Conservation (phyloP, 2,113 vertebrate species). For the Nothocercus nigrocapillus region DNA sequence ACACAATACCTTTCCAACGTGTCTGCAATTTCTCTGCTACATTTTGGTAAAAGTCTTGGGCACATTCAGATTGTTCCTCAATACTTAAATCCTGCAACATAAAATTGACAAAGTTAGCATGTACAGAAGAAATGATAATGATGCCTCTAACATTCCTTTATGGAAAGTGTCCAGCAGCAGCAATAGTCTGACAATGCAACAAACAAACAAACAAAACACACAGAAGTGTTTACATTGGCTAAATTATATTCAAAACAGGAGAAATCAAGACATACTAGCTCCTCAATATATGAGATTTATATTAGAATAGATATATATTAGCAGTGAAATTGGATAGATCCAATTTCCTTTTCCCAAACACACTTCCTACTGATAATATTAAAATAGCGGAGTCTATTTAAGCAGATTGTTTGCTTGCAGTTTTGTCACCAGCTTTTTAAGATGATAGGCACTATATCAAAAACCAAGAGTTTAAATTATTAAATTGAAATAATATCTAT, state of each 20-base stretch:
- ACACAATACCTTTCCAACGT: conserved; percentile 88
- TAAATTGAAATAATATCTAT: not conserved
- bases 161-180: not conserved
- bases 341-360: not conserved
- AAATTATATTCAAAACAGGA: not conserved
- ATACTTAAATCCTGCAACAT: conserved; percentile 82
- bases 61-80: conserved; percentile 93
- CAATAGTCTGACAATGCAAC: conserved; percentile 56
- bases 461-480: not conserved
- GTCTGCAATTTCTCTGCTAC: conserved; percentile 89
- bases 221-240: conserved; percentile 2
- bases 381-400: not conserved
- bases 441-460: not conserved
- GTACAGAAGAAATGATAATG: not conserved
- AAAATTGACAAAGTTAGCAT: not conserved
- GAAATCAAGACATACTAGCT: not conserved
- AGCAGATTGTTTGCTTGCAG: not conserved
- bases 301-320: not conserved
- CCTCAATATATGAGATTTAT: not conserved
- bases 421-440: not conserved
- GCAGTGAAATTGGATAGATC: not conserved
- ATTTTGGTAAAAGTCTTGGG: conserved; percentile 96
- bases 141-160: not conserved
- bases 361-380: not conserved
- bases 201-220: not conserved